Percentiles rank a stretch among this genome's conserved stretches.
These are phyloP conservation scores for Coturnix japonica DNA, from an alignment of 2,113 vertebrate species.

Conservation along the genomic window DNA sequence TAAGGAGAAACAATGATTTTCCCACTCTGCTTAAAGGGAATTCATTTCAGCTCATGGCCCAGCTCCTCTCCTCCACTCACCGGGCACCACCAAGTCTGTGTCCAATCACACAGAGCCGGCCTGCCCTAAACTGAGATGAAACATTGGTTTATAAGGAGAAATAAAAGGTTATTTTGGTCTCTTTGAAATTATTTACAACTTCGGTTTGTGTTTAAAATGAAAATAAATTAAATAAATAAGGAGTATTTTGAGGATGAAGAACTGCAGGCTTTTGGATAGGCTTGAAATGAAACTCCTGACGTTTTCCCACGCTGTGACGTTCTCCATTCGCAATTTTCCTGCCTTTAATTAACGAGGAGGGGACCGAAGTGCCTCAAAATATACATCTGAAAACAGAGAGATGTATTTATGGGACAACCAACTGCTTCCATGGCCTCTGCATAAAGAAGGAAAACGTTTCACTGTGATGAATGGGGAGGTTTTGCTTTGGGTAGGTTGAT, in stretches of 20 bases:
- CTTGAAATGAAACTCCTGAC: not conserved
- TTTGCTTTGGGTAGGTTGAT: not conserved
- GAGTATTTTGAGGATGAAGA: slow-evolving; percentile 17
- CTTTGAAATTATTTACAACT: slow-evolving; percentile 61
- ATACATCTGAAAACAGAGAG: not conserved
- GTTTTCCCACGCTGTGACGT: slow-evolving; percentile 31
- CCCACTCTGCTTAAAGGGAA: not conserved
- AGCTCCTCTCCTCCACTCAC: not conserved
- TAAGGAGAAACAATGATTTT: not conserved
- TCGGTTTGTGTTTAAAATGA: not conserved
- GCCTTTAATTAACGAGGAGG: slow-evolving; percentile 42
- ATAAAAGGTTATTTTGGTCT: slow-evolving; percentile 52
- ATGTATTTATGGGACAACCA: not conserved
- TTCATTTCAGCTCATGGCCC: not conserved
- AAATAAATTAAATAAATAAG: not conserved
- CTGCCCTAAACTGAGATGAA: slow-evolving; percentile 6
- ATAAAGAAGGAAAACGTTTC: not conserved
- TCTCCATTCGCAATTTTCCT: slow-evolving; percentile 25
- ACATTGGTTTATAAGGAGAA: slow-evolving; percentile 8
- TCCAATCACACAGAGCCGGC: not conserved
- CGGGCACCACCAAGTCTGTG: slow-evolving; percentile 18
- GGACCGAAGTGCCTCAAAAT: not conserved
- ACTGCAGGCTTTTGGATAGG: slow-evolving; percentile 28
- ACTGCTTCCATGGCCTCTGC: slow-evolving; percentile 17
- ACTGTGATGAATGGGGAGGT: not conserved